Conservation (phyloP, 2,113 vertebrate genomes). For the Oryctolagus cuniculus region mOryCun1.1 NC_091440.1:8088501-8089000, state of each 20-base stretch:
- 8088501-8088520: neutral
- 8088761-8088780: neutral
- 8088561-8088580: neutral
- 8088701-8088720: neutral
- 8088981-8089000: too few species aligned
- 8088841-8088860: neutral
- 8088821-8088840: neutral
- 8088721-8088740: neutral
- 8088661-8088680: neutral
- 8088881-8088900: neutral
- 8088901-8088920: neutral
- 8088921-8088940: neutral
- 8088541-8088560: neutral
- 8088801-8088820: neutral
- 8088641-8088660: neutral
- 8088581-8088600: neutral
- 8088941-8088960: neutral
- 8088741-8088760: neutral
- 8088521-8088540: neutral
- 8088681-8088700: neutral
- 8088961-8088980: neutral
- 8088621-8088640: neutral
- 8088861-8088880: neutral
- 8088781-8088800: neutral
- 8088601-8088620: fast-evolving